phyloP scores from a whole-genome alignment of 2,113 vertebrate genomes.

The Zosterops japonicus region DNA sequence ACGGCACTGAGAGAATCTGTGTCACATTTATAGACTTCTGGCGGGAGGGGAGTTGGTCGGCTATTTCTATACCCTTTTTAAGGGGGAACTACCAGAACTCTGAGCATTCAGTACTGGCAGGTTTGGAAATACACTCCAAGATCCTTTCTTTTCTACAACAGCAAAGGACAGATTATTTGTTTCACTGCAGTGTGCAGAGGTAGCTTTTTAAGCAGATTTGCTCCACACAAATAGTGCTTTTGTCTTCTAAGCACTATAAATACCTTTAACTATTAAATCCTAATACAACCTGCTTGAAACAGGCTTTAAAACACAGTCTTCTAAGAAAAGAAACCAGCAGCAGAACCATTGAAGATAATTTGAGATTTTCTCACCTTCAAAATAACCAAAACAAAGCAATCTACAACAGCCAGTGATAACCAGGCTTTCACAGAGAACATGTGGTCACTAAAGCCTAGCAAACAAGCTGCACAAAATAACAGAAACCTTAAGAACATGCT shows the following conservation, averaged over 20 bases:
- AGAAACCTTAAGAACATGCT: constrained; percentile 25
- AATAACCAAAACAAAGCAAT: background rate
- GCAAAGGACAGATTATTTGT: background rate
- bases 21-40: background rate
- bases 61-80: background rate
- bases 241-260: background rate
- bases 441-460: background rate
- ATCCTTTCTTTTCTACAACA: background rate
- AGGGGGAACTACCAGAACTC: background rate
- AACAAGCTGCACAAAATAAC: background rate
- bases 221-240: background rate
- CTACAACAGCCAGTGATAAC: background rate
- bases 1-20: background rate
- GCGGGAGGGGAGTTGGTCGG: fast-evolving
- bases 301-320: background rate
- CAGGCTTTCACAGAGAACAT: background rate
- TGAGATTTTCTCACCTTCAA: background rate
- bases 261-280: background rate
- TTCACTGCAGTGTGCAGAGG: background rate
- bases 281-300: background rate
- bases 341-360: background rate
- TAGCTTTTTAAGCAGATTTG: background rate
- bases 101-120: background rate
- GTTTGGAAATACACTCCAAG: background rate
- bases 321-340: background rate